These are phyloP conservation scores for Gryllus bimaculatus DNA, from an alignment of 1,140 invertebrate species.

Conservation along the genomic window DNA sequence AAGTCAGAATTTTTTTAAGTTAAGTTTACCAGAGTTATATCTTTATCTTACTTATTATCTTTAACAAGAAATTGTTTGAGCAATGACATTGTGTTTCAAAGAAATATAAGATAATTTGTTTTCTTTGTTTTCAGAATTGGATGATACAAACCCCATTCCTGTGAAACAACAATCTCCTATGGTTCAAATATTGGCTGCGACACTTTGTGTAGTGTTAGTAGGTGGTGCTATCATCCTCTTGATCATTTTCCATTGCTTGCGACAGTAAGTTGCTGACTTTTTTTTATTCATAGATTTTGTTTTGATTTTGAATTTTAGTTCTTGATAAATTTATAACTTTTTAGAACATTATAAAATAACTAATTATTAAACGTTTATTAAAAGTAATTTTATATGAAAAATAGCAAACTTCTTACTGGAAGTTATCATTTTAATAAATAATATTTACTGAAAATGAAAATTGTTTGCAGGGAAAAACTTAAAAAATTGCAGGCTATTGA, in stretches of 20 bases:
- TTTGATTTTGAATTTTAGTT: no score
- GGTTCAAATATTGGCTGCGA: neutral
- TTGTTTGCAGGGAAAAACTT: conserved; percentile 49
- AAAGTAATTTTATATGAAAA: no score
- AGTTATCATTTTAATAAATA: neutral
- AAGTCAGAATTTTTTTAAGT: no score
- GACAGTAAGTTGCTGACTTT: neutral
- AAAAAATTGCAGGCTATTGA: conserved; percentile 69
- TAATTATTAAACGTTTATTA: no score
- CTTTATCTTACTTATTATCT: no score
- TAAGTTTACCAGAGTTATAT: no score
- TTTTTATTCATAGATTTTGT: no score
- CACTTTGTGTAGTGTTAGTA: neutral
- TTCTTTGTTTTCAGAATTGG: neutral
- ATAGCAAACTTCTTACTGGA: neutral
- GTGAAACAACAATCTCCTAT: neutral
- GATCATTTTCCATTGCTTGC: neutral
- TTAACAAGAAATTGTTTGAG: no score
- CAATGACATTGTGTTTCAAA: no score
- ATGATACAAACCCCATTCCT: neutral
- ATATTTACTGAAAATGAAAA: neutral
- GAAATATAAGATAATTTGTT: neutral
- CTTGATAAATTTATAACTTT: no score
- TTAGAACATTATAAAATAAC: no score
- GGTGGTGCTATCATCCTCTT: neutral